Conservation (phyloP, 2,797 vertebrate genomes). For the Sebastes dallii region DNA sequence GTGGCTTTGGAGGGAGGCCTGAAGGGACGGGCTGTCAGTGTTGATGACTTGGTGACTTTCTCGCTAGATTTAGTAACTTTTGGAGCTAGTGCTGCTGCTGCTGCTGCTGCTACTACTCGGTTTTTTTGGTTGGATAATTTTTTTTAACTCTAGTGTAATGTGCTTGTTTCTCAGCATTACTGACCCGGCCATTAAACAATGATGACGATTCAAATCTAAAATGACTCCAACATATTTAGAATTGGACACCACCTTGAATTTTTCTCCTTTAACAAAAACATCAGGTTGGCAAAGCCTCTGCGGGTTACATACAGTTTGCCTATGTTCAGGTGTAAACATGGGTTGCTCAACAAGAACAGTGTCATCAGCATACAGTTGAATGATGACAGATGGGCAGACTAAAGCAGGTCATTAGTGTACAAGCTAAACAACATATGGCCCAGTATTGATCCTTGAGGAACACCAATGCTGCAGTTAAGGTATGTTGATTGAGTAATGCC, state of each 20-base stretch:
- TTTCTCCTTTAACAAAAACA: neutral
- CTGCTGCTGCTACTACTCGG: too few species aligned
- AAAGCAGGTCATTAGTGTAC: neutral
- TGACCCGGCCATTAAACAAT: neutral
- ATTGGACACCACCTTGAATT: neutral
- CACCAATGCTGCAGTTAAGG: neutral
- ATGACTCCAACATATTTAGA: neutral
- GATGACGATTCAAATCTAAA: neutral
- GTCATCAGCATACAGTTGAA: neutral
- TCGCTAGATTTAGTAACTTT: too few species aligned
- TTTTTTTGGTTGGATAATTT: too few species aligned
- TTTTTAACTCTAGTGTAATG: too few species aligned
- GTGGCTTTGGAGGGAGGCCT: too few species aligned
- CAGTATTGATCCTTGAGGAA: neutral
- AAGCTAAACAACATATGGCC: neutral
- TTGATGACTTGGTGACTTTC: too few species aligned
- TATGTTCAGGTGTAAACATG: neutral
- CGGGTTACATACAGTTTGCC: neutral
- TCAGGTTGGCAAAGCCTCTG: neutral
- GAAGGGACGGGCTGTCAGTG: too few species aligned
- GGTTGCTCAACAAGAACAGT: neutral
- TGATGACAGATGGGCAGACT: neutral
- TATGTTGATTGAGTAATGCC: neutral
- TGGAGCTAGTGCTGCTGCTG: too few species aligned
- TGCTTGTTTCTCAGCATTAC: too few species aligned